Conservation (phyloP, 1,140 invertebrate species). For the Leptonema lineaticorne region DNA sequence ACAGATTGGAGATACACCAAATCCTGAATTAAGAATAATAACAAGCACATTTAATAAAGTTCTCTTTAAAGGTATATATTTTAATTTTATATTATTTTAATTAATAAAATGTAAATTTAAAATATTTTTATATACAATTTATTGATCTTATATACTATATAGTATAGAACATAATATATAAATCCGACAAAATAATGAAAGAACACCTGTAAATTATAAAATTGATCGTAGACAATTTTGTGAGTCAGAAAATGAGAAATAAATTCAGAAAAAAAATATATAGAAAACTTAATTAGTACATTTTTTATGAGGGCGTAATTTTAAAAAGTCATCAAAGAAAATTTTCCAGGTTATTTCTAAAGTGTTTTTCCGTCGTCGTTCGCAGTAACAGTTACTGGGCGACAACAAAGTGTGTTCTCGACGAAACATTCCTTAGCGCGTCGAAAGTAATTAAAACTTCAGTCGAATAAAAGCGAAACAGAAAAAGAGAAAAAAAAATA, state of each 20-base stretch:
- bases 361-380: constrained; percentile 9
- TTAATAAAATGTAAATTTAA: not conserved
- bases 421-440: constrained; percentile 1
- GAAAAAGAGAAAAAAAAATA: too few species aligned
- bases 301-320: not conserved
- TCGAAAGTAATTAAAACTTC: constrained; percentile 7
- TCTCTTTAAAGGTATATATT: constrained; percentile 70
- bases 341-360: not conserved
- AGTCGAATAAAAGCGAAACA: not conserved
- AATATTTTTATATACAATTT: not conserved
- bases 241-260: not conserved
- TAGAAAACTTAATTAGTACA: too few species aligned
- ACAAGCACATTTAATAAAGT: constrained; percentile 87
- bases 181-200: not conserved
- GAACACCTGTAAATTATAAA: not conserved
- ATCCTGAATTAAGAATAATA: constrained; percentile 80
- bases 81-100: not conserved
- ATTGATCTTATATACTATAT: not conserved
- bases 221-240: not conserved
- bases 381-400: too few species aligned
- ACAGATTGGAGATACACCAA: constrained; percentile 81
- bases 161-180: not conserved
- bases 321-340: constrained; percentile 14
- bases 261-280: too few species aligned
- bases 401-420: constrained; percentile 7